Percentiles rank a stretch among this genome's conserved stretches.
phyloP scores from a whole-genome alignment of 2,888 invertebrate species.

The Isoperla grammatica region DNA sequence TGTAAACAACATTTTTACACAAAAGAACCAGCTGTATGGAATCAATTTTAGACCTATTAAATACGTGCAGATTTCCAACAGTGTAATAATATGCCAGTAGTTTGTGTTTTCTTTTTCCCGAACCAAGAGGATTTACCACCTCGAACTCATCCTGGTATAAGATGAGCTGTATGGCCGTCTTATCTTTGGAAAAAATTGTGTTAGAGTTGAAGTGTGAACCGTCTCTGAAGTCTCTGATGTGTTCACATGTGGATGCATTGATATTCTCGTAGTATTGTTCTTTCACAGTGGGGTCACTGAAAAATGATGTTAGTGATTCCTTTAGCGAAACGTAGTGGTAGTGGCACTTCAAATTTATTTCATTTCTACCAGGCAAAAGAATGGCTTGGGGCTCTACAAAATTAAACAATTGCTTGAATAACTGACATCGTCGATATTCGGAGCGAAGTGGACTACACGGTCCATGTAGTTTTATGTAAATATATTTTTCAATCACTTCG shows the following conservation, averaged over 20 bases:
- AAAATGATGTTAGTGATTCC: background rate
- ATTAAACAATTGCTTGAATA: too few relatives aligned
- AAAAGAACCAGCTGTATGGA: conserved; percentile 7
- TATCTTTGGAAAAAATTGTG: background rate
- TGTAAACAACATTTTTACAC: conserved; percentile 4
- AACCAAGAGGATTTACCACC: conserved; percentile 5
- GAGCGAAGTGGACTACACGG: too few relatives aligned
- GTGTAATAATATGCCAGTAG: background rate
- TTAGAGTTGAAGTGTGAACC: background rate
- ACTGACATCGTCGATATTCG: too few relatives aligned
- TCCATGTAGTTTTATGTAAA: too few relatives aligned
- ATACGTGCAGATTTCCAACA: conserved; percentile 3
- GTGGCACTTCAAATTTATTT: background rate
- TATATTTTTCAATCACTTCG: too few relatives aligned
- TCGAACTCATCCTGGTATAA: conserved; percentile 7
- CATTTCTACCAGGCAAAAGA: background rate
- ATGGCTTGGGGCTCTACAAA: too few relatives aligned
- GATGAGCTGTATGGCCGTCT: background rate
- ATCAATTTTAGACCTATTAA: conserved; percentile 4
- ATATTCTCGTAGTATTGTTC: conserved; percentile 2
- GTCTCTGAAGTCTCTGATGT: background rate
- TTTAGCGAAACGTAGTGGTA: conserved; percentile 9
- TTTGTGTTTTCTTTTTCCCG: background rate
- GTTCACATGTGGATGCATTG: background rate
- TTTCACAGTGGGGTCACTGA: conserved; percentile 3